Evolutionary conservation across 2,888 invertebrate genomes (phyloP).

Genomic region (Isoperla grammatica): DNA sequence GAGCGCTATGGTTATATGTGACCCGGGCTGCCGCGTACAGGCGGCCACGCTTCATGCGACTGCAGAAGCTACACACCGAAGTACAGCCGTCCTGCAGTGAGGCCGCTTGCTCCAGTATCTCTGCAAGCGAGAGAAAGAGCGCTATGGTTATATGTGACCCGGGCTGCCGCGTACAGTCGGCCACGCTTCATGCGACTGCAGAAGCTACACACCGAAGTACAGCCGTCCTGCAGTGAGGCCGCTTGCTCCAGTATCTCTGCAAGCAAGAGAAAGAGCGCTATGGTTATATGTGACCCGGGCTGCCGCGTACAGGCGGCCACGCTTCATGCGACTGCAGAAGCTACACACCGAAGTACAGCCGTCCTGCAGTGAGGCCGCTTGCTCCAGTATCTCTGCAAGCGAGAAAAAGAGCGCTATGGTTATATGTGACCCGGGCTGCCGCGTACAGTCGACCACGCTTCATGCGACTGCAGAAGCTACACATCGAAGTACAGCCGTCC

Average conservation of each 20-base stretch:
- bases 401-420: too few relatives aligned
- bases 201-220: constrained; percentile 61
- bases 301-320: constrained; percentile 68
- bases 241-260: constrained; percentile 51
- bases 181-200: constrained; percentile 66
- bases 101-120: constrained; percentile 49
- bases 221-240: constrained; percentile 39
- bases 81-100: constrained; percentile 41
- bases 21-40: constrained; percentile 68
- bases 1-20: too few relatives aligned
- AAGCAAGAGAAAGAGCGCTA: too few relatives aligned
- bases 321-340: constrained; percentile 65
- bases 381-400: constrained; percentile 48
- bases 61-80: constrained; percentile 65
- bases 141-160: too few relatives aligned
- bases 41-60: constrained; percentile 64
- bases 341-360: constrained; percentile 55
- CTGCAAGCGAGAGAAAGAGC: constrained; percentile 42
- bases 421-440: constrained; percentile 64
- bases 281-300: constrained; percentile 68
- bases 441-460: constrained; percentile 69
- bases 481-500: constrained; percentile 47
- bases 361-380: constrained; percentile 42
- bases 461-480: constrained; percentile 68
- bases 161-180: constrained; percentile 68